phyloP scores from a whole-genome alignment of 2,888 invertebrate species.

The Callyntrura guangdongensis region DNA sequence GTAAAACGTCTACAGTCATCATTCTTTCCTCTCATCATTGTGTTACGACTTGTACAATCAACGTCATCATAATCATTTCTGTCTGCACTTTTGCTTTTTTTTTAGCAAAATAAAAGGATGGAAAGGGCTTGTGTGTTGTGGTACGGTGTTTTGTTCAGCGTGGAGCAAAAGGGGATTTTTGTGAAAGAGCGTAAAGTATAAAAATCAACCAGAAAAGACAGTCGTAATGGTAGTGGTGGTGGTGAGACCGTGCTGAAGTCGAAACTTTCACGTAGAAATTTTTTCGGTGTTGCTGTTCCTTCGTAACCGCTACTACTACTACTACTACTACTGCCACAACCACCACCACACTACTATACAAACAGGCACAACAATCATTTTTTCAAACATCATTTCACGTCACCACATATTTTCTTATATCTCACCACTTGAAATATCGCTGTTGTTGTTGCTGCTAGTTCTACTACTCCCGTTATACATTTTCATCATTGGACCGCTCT shows the following conservation, averaged over 20 bases:
- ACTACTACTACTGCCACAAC: neutral
- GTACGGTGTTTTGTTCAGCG: neutral
- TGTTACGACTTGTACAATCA: constrained; percentile 60
- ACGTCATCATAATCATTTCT: constrained; percentile 66
- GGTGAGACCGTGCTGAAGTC: constrained; percentile 47
- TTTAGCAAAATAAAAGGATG: constrained; percentile 51
- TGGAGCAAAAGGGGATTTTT: constrained; percentile 25
- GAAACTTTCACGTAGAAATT: constrained; percentile 44
- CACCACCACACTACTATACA: neutral
- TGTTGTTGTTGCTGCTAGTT: constrained; percentile 33
- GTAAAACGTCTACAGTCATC: constrained; percentile 56
- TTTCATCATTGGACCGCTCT: neutral
- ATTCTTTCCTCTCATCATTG: constrained; percentile 65
- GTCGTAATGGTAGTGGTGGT: constrained; percentile 29
- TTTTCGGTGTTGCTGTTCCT: neutral
- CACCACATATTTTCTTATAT: constrained; percentile 68
- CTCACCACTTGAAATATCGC: constrained; percentile 66
- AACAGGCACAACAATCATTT: constrained; percentile 65
- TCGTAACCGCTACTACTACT: neutral
- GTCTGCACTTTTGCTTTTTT: constrained; percentile 53
- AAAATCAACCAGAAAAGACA: constrained; percentile 57
- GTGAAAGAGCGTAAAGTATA: constrained; percentile 52
- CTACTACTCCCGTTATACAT: neutral
- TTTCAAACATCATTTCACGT: constrained; percentile 73
- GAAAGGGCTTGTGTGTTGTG: constrained; percentile 5